phyloP scores from a whole-genome alignment of 2,797 vertebrate genomes.

The Delichon dasypus region DNA sequence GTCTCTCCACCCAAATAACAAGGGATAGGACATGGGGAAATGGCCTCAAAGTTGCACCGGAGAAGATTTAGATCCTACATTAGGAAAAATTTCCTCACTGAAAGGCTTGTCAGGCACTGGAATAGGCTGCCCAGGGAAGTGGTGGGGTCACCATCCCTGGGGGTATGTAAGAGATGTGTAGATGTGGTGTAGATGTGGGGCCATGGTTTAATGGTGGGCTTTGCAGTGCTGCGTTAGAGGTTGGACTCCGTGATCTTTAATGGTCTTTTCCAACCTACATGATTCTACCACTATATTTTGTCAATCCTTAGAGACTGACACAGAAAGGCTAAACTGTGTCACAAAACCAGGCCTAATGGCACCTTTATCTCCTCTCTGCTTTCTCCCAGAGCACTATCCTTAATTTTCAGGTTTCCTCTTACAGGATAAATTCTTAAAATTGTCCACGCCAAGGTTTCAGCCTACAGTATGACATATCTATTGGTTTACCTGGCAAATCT shows the following conservation, averaged over 20 bases:
- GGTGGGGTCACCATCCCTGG: background rate
- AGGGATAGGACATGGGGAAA: background rate
- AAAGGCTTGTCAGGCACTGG: background rate
- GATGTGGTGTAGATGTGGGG: no score
- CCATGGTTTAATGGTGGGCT: background rate
- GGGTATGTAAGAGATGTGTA: background rate
- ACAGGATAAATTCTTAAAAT: background rate
- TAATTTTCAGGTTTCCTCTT: background rate
- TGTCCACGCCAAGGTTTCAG: background rate
- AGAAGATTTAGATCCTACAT: background rate
- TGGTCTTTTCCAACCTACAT: background rate
- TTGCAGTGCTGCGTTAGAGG: background rate
- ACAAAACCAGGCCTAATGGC: background rate
- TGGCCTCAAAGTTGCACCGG: background rate
- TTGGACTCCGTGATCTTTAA: background rate
- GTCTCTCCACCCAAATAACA: background rate
- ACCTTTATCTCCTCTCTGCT: background rate
- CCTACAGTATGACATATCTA: background rate
- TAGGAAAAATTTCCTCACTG: background rate
- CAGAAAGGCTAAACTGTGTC: background rate
- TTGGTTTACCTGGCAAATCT: slow-evolving; percentile 8
- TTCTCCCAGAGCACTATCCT: background rate
- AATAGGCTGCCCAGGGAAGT: background rate
- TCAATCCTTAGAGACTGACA: background rate
- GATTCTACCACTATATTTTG: background rate